Conservation (phyloP, 2,113 vertebrate genomes). For the Rhombomys opimus region DNA sequence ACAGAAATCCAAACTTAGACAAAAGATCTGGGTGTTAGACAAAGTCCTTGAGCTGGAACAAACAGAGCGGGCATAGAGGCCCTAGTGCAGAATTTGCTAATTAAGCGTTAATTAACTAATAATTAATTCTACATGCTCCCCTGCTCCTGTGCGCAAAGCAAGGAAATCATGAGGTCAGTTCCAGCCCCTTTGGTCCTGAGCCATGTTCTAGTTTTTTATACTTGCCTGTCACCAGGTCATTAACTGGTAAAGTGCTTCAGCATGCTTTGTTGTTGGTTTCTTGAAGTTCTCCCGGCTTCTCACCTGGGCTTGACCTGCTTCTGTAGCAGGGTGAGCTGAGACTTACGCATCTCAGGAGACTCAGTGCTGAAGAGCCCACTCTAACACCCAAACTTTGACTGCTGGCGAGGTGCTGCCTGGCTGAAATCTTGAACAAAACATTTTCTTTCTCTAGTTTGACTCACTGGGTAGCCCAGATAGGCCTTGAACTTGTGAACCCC, state of each 20-base stretch:
- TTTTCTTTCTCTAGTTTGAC: not conserved
- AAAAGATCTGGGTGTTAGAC: too few relatives aligned
- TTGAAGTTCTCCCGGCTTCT: not conserved
- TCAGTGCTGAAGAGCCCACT: not conserved
- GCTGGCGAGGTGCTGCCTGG: not conserved
- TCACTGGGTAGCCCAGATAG: not conserved
- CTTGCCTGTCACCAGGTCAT: not conserved
- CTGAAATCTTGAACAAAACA: not conserved
- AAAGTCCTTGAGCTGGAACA: too few relatives aligned
- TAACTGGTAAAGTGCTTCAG: not conserved
- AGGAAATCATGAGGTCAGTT: not conserved
- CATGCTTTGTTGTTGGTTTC: not conserved
- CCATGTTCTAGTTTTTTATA: not conserved
- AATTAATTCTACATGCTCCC: not conserved
- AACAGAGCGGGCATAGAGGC: too few relatives aligned
- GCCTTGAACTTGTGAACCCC: not conserved
- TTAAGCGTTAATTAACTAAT: too few relatives aligned
- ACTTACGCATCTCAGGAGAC: not conserved
- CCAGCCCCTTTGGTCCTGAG: not conserved
- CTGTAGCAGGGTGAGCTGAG: not conserved
- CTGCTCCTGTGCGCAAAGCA: not conserved
- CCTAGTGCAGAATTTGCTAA: too few relatives aligned
- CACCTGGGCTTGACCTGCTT: not conserved
- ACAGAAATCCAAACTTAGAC: too few relatives aligned
- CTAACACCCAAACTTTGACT: not conserved